A percentile compares a stretch with the other conserved stretches of the same genome.
phyloP scores from a whole-genome alignment of 2,888 invertebrate genomes.

The Lobophora halterata region DNA sequence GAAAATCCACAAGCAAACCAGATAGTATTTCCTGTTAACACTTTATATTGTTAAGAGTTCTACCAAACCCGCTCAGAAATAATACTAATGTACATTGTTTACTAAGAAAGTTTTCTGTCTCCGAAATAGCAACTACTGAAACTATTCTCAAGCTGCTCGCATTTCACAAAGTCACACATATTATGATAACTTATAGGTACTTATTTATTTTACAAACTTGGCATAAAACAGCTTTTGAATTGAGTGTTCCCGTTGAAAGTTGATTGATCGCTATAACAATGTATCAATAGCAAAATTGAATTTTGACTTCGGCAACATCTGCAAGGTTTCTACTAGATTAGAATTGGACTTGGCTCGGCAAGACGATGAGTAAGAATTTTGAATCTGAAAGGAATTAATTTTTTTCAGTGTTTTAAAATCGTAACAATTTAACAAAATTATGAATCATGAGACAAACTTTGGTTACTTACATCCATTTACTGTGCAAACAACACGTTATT shows the following conservation, averaged over 20 bases:
- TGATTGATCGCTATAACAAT: constrained; percentile 1
- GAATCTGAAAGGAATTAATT: too few relatives aligned
- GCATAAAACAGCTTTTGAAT: background rate
- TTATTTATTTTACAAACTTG: constrained; percentile 6
- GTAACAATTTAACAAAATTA: too few relatives aligned
- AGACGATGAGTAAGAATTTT: constrained; percentile 7
- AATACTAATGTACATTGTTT: constrained; percentile 33
- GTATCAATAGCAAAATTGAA: constrained; percentile 14
- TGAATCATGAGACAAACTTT: too few relatives aligned
- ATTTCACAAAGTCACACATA: constrained; percentile 31
- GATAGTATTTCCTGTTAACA: constrained; percentile 10
- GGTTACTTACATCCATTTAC: too few relatives aligned
- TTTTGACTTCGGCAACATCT: constrained; percentile 12
- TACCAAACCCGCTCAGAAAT: constrained; percentile 12
- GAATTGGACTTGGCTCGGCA: constrained; percentile 8
- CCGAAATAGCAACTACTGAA: constrained; percentile 31
- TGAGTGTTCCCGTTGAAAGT: background rate
- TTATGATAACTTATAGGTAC: constrained; percentile 14
- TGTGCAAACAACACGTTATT: too few relatives aligned
- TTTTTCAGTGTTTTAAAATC: too few relatives aligned
- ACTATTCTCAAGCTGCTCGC: constrained; percentile 35
- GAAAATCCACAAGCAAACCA: constrained; percentile 8
- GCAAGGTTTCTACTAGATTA: constrained; percentile 12
- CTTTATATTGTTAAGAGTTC: constrained; percentile 10
- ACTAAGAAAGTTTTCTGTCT: constrained; percentile 34